Conservation (phyloP, 2,113 vertebrate genomes). For the Anser brachyrhynchus region DNA sequence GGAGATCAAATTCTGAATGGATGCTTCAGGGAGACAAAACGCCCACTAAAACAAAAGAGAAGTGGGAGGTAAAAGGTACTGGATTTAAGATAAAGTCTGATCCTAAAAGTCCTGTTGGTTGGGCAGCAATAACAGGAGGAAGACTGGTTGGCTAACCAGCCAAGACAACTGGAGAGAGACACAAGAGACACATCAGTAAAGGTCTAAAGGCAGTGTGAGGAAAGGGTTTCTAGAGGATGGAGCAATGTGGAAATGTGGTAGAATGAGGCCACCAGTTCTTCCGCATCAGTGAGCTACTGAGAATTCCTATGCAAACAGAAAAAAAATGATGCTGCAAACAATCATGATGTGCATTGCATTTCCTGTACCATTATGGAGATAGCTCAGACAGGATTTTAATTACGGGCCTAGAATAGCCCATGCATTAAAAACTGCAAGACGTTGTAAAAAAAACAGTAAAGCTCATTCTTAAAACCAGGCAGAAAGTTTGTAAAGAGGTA, state of each 20-base stretch:
- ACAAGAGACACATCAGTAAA: not conserved
- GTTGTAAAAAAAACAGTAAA: not conserved
- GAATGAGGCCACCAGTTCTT: not conserved
- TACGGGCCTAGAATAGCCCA: not conserved
- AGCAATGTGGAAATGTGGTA: not conserved
- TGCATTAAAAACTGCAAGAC: not conserved
- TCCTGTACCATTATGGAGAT: not conserved
- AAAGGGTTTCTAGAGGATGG: not conserved
- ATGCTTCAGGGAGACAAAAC: constrained; percentile 44
- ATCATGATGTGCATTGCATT: rapidly evolving
- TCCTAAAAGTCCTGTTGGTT: not conserved
- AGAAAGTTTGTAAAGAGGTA: not conserved
- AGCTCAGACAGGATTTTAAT: not conserved
- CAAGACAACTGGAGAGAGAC: not conserved
- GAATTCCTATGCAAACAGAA: not conserved
- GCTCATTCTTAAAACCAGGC: not conserved
- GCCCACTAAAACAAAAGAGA: constrained; percentile 61
- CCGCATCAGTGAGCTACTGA: not conserved
- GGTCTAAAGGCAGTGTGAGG: not conserved
- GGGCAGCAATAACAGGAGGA: not conserved
- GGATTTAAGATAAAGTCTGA: constrained; percentile 17
- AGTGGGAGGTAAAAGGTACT: constrained; percentile 29
- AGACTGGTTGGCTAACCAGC: not conserved
- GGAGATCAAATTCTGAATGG: constrained; percentile 59
- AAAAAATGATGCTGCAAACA: not conserved